These are phyloP conservation scores for Jaculus jaculus DNA, from an alignment of 2,113 vertebrate species.

Conservation along the genomic window DNA sequence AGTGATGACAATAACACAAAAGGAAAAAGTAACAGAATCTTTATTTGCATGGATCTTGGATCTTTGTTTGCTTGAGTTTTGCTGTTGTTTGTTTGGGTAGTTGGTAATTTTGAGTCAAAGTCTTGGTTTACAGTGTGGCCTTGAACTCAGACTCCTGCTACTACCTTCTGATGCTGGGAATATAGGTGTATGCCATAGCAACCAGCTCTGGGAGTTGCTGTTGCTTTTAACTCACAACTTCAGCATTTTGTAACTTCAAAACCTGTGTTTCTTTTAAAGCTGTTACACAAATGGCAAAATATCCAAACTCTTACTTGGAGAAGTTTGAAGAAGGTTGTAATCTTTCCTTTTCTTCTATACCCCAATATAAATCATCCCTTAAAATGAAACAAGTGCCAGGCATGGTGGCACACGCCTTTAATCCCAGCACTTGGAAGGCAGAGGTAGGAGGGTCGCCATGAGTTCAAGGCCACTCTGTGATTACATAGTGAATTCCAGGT, in stretches of 20 bases:
- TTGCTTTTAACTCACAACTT: background rate
- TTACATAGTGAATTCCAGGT: too few species aligned
- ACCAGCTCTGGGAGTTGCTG: too few species aligned
- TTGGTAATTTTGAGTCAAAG: too few species aligned
- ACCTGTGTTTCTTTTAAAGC: constrained; percentile 19
- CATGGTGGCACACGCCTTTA: too few species aligned
- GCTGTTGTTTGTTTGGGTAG: too few species aligned
- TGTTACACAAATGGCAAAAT: background rate
- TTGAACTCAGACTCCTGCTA: background rate
- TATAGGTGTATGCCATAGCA: background rate
- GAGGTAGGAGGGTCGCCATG: too few species aligned
- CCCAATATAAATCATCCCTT: background rate
- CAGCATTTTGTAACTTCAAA: constrained; percentile 30
- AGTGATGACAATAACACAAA: background rate
- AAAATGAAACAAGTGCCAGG: too few species aligned
- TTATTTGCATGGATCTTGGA: background rate
- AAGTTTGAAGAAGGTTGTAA: background rate
- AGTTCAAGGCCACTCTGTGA: too few species aligned
- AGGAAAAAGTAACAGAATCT: constrained; percentile 1
- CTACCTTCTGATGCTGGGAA: background rate
- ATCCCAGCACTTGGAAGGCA: too few species aligned
- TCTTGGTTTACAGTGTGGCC: background rate
- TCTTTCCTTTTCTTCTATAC: background rate
- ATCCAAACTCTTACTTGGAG: constrained; percentile 6
- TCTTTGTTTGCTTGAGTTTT: too few species aligned